Evolutionary conservation across 2,797 vertebrate genomes (phyloP), one percentile per base, ranked within the genome.

Genomic region (Acrossocheilus wenchowensis): DNA sequence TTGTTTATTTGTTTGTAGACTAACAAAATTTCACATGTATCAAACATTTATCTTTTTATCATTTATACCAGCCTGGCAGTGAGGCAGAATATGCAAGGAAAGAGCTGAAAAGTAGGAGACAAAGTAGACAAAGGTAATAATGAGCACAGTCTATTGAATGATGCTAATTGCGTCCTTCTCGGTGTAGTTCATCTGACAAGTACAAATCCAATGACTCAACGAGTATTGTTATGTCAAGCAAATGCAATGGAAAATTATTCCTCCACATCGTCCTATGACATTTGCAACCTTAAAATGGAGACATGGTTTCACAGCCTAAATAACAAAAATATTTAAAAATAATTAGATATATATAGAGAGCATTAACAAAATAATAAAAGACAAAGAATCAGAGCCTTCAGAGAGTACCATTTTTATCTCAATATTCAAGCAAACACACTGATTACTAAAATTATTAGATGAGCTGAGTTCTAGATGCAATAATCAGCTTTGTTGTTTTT

Each of bases 401-500:
- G 41, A 75, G 41, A 75, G 2, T 30, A 45, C 17, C 4, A 1
- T 21, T 68, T 81, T 50, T 4, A 62, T 79, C 3, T 26, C 43
- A 26, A 48, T 36, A 82, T 36, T 57, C 52, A 54, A 71, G 50
- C 23, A 71, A n/a, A 21, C 1, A 45, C 57, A 45, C 26, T 19
- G 43, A 10, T 6, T 11, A 34, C n/a, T 19, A 45, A 48, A 69
- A 66, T 2, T 21, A 43, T 48, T 81, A 80, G 10, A 80, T 30
- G 26, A 34, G 14, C 17, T 6, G 5, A 41, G n/a, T 45, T 11
- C 90, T 86, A 94, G 9, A 93, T 2, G 45, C 84, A 89, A 78
- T 86, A 93, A 0, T 1, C 0, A 6, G n/a, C 2, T 84, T 92
- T 93, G 0, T 91, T 78, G 2, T 95, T 92, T 68, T 90, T 86